phyloP scores from a whole-genome alignment of 2,113 vertebrate species.

The Apeltes quadracus region DNA sequence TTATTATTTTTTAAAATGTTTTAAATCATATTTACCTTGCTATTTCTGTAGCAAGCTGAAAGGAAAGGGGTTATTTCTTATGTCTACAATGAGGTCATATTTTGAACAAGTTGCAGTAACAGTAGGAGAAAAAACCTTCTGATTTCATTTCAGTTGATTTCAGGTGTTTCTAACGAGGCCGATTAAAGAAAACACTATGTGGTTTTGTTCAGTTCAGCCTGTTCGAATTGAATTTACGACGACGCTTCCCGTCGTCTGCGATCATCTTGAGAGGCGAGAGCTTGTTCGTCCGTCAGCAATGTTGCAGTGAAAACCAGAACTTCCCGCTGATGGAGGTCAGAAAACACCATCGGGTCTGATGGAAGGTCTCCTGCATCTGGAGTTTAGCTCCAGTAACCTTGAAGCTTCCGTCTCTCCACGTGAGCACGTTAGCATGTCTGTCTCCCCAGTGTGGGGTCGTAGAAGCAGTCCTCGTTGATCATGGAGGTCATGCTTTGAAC shows the following conservation, averaged over 20 bases:
- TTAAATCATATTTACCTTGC: no score
- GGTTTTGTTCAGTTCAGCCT: neutral
- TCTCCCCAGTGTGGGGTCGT: conserved; percentile 78
- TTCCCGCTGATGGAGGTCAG: neutral
- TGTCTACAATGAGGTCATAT: no score
- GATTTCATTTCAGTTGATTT: neutral
- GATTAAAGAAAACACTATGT: neutral
- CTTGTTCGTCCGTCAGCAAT: neutral
- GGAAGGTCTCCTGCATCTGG: neutral
- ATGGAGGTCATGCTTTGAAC: conserved; percentile 90
- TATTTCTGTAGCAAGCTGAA: neutral
- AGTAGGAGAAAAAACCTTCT: neutral
- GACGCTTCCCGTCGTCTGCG: neutral
- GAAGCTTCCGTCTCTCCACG: neutral
- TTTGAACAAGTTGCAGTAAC: neutral
- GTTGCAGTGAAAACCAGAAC: neutral
- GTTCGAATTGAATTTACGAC: neutral
- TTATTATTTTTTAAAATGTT: neutral
- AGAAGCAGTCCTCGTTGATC: conserved; percentile 91
- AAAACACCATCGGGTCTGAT: neutral
- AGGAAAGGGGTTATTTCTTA: neutral
- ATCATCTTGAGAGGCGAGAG: neutral
- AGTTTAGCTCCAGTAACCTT: neutral
- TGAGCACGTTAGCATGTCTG: conserved; percentile 61
- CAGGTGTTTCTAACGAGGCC: neutral